Conservation (phyloP, 2,797 vertebrate genomes). For the Masticophis lateralis region DNA sequence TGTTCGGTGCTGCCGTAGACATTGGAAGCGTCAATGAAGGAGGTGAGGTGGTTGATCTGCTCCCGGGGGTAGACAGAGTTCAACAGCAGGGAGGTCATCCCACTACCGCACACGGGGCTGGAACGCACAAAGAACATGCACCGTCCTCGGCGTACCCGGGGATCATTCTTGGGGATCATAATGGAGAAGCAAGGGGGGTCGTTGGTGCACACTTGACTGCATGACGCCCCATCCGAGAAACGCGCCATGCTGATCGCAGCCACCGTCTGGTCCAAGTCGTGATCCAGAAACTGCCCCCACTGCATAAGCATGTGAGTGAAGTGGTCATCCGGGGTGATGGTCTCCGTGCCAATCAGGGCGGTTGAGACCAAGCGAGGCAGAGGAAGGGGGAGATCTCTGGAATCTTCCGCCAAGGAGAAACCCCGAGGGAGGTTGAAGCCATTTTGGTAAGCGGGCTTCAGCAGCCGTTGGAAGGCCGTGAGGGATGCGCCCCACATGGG, state of each 20-base stretch:
- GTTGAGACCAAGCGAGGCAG: slow-evolving; percentile 71
- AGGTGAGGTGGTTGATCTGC: slow-evolving; percentile 71
- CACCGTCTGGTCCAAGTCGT: slow-evolving; percentile 71
- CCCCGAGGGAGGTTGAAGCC: slow-evolving; percentile 72
- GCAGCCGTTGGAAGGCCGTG: slow-evolving; percentile 72
- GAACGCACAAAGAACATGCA: slow-evolving; percentile 75
- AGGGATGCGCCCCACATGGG: slow-evolving; percentile 72
- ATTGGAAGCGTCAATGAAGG: slow-evolving; percentile 70
- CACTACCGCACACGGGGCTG: slow-evolving; percentile 68
- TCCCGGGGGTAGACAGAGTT: slow-evolving; percentile 70
- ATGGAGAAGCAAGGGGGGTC: slow-evolving; percentile 71
- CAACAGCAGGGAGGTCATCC: slow-evolving; percentile 73
- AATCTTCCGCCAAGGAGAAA: slow-evolving; percentile 51
- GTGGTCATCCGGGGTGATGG: slow-evolving; percentile 64
- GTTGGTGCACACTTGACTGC: slow-evolving; percentile 67
- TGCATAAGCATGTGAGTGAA: slow-evolving; percentile 75
- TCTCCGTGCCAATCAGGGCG: slow-evolving; percentile 66
- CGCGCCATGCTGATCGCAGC: slow-evolving; percentile 74
- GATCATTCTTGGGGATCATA: slow-evolving; percentile 64
- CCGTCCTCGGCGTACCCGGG: slow-evolving; percentile 58
- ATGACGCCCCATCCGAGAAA: slow-evolving; percentile 65
- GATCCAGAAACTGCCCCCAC: slow-evolving; percentile 74
- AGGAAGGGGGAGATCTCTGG: slow-evolving; percentile 68
- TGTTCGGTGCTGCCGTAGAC: slow-evolving; percentile 71
- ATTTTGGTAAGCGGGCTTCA: slow-evolving; percentile 69